Evolutionary conservation across 1,140 invertebrate species (phyloP).

Genomic region (Dreissena rostriformis): DNA sequence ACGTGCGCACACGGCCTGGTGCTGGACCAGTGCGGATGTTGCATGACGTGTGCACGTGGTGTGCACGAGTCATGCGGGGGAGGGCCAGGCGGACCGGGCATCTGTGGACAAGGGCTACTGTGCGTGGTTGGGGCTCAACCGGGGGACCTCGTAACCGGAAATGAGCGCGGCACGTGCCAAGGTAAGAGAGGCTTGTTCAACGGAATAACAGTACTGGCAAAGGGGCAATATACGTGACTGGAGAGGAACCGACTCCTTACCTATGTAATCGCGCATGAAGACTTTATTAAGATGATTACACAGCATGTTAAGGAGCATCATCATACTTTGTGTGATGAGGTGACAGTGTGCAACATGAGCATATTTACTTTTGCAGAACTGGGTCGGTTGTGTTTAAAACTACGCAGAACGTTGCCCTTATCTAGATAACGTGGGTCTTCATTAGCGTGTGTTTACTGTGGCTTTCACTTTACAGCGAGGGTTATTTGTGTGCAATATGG

Average conservation of each 20-base stretch:
- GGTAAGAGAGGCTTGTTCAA: slow-evolving; percentile 12
- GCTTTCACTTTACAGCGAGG: no score
- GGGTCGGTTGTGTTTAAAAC: no score
- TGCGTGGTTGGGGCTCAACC: slow-evolving; percentile 38
- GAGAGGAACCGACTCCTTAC: not conserved
- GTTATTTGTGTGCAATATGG: no score
- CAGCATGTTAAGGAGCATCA: no score
- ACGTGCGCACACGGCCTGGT: slow-evolving; percentile 17
- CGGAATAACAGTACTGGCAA: not conserved
- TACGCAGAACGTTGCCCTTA: no score
- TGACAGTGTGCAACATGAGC: no score
- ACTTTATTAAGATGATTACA: not conserved
- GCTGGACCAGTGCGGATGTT: slow-evolving; percentile 54
- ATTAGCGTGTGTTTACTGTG: no score
- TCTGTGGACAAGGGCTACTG: slow-evolving; percentile 30
- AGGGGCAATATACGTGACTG: not conserved
- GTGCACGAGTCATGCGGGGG: slow-evolving; percentile 45
- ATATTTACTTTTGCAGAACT: no score
- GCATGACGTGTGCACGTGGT: slow-evolving; percentile 43
- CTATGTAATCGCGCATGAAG: not conserved
- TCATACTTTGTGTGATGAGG: no score
- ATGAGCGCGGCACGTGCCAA: slow-evolving; percentile 42
- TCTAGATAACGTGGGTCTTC: no score
- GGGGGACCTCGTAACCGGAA: slow-evolving; percentile 41
- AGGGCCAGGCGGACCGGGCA: slow-evolving; percentile 1